Conservation (phyloP, 2,888 invertebrate genomes). For the Andrena bicolor region DNA sequence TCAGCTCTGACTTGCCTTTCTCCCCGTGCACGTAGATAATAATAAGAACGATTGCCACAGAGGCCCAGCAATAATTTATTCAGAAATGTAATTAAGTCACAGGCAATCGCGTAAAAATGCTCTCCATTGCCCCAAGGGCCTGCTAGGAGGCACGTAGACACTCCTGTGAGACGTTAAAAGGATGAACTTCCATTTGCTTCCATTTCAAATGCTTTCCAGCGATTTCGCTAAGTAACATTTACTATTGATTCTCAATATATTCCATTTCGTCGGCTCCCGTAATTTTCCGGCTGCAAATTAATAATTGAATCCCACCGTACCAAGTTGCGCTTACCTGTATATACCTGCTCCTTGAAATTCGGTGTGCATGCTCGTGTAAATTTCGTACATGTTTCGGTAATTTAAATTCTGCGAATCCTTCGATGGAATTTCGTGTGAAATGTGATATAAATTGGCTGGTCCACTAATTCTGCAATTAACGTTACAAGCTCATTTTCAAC, state of each 20-base stretch:
- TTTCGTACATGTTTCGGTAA: conserved; percentile 15
- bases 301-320: conserved; percentile 30
- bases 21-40: background rate
- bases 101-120: conserved; percentile 2
- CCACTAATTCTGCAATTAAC: no score
- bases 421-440: background rate
- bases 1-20: background rate
- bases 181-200: conserved; percentile 25
- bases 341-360: background rate
- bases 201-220: conserved; percentile 16
- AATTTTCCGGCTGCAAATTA: conserved; percentile 36
- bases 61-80: conserved; percentile 8
- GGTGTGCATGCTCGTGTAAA: background rate
- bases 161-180: conserved; percentile 10
- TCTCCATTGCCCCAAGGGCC: background rate
- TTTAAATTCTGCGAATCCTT: background rate
- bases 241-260: conserved; percentile 22
- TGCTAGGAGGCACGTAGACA: background rate
- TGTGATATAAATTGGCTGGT: background rate
- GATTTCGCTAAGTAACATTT: conserved; percentile 25
- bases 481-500: no score
- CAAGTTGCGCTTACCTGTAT: background rate
- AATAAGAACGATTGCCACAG: background rate
- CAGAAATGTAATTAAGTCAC: conserved; percentile 28
- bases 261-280: background rate